These are phyloP conservation scores for Orcinus orca DNA, from an alignment of 2,113 vertebrate genomes.

Conservation along the genomic window DNA sequence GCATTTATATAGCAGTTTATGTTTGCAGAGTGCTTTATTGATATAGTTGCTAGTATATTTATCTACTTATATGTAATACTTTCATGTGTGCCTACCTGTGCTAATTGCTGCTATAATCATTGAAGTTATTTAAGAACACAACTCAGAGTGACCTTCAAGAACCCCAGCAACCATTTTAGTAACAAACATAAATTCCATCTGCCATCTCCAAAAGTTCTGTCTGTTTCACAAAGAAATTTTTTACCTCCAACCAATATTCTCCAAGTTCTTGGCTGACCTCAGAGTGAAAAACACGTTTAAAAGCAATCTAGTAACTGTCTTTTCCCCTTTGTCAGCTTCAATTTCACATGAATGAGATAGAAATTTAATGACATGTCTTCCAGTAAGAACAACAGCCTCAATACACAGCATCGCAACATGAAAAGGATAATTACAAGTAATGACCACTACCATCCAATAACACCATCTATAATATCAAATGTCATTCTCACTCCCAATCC, in stretches of 20 bases:
- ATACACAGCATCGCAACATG: background rate
- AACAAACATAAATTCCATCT: constrained; percentile 54
- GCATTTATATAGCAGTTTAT: constrained; percentile 71
- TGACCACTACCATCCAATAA: constrained; percentile 18
- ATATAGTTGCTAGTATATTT: constrained; percentile 70
- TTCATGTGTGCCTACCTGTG: constrained; percentile 62
- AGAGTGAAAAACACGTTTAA: constrained; percentile 58
- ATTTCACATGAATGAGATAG: constrained; percentile 53
- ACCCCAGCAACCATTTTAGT: constrained; percentile 58
- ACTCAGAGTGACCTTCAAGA: constrained; percentile 58
- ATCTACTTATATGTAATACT: constrained; percentile 55
- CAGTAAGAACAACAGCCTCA: background rate
- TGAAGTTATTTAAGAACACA: constrained; percentile 69
- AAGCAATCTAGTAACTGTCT: constrained; percentile 59
- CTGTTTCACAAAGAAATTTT: constrained; percentile 41
- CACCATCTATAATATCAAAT: background rate
- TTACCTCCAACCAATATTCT: background rate
- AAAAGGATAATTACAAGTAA: constrained; percentile 55
- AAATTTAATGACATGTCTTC: constrained; percentile 53
- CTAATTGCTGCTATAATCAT: constrained; percentile 74
- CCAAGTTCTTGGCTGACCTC: constrained; percentile 26
- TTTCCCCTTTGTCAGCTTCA: constrained; percentile 65
- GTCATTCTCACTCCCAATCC: background rate
- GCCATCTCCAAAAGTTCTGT: background rate
- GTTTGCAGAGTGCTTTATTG: constrained; percentile 65